phyloP scores from a whole-genome alignment of 2,113 vertebrate species.

The Megaleporinus macrocephalus region DNA sequence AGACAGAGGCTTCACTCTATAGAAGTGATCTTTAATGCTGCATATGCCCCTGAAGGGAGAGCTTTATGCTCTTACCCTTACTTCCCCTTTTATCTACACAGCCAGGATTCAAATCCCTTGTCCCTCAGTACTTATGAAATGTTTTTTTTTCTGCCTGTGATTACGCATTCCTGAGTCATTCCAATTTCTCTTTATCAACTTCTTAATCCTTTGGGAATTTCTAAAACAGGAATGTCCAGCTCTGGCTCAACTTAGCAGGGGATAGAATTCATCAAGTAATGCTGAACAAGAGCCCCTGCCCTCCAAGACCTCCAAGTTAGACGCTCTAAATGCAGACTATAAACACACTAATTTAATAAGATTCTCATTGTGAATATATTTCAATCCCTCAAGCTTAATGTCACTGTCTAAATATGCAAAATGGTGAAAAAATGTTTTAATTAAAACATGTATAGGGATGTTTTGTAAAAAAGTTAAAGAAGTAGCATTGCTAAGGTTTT shows the following conservation, averaged over 20 bases:
- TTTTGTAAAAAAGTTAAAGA: too few relatives aligned
- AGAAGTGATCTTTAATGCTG: constrained; percentile 1
- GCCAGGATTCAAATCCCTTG: constrained; percentile 16
- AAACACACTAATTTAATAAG: too few relatives aligned
- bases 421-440: too few relatives aligned
- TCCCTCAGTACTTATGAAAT: constrained; percentile 10
- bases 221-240: background rate
- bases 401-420: too few relatives aligned
- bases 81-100: constrained; percentile 7
- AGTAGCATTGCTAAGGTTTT: too few relatives aligned
- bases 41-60: background rate
- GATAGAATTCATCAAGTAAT: too few relatives aligned
- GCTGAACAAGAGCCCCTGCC: too few relatives aligned
- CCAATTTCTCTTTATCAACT: constrained; percentile 6
- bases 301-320: too few relatives aligned
- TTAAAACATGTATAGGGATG: too few relatives aligned
- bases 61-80: constrained; percentile 23
- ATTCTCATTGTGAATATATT: too few relatives aligned
- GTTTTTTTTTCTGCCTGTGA: background rate
- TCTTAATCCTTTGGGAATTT: constrained; percentile 6
- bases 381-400: too few relatives aligned
- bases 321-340: too few relatives aligned
- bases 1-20: background rate
- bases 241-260: background rate
- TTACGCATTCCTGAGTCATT: constrained; percentile 1